Evolutionary conservation across 2,113 vertebrate species (phyloP).

Genomic region (Synodontis membranacea): DNA sequence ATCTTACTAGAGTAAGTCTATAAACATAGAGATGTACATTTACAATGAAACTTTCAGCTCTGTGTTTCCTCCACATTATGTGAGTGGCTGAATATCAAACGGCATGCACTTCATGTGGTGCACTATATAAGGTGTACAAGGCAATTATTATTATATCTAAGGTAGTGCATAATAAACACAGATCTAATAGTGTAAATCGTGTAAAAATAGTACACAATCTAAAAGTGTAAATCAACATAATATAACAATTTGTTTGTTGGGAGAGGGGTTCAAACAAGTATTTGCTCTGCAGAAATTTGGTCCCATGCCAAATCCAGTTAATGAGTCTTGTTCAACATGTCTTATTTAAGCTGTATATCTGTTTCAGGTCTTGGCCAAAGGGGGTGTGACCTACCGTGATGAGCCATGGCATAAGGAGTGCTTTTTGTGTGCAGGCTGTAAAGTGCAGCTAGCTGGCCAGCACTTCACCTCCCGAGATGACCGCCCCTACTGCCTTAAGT

Average conservation of each 20-base stretch:
- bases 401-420: conserved; percentile 99
- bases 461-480: conserved; percentile 98
- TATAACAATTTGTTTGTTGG: neutral
- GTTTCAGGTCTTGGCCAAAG: conserved; percentile 89
- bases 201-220: no score
- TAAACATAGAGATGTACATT: neutral
- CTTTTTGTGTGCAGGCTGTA: conserved; percentile 92
- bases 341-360: conserved; percentile 36
- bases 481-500: conserved; percentile 92
- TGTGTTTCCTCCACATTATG: neutral
- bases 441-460: conserved; percentile 91
- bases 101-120: neutral
- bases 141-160: neutral
- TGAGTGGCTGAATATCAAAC: neutral
- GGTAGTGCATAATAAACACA: neutral
- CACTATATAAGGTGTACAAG: neutral
- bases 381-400: conserved; percentile 95
- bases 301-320: neutral
- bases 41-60: neutral
- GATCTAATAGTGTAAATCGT: neutral
- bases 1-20: neutral
- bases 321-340: neutral
- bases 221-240: neutral
- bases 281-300: neutral
- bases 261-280: neutral